These are phyloP conservation scores for Coleophora flavipennella DNA, from an alignment of 2,888 invertebrate genomes.

Conservation along the genomic window DNA sequence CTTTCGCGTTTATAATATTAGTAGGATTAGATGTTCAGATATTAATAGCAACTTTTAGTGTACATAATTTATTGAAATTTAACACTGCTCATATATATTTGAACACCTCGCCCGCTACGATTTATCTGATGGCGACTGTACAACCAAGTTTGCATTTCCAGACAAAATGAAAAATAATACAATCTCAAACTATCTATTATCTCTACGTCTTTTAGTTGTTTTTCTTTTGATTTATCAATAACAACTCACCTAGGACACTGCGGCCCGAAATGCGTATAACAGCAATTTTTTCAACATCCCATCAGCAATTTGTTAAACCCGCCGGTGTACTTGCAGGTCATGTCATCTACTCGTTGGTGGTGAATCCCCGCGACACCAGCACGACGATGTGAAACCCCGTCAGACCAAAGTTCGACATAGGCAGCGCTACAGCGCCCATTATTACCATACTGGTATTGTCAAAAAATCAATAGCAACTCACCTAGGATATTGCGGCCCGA, in stretches of 20 bases:
- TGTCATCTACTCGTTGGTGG: slow-evolving; percentile 99
- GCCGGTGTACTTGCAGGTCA: slow-evolving; percentile 98
- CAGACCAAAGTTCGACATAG: slow-evolving; percentile 97
- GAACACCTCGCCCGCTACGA: too few relatives aligned
- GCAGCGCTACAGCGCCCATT: slow-evolving; percentile 91
- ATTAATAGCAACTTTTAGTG: too few relatives aligned
- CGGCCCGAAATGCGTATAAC: slow-evolving; percentile 95
- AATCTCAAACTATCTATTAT: too few relatives aligned
- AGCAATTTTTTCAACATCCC: slow-evolving; percentile 96
- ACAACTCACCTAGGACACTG: slow-evolving; percentile 92
- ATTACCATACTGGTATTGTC: slow-evolving; percentile 80
- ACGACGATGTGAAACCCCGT: slow-evolving; percentile 99
- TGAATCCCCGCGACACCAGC: slow-evolving; percentile 94
- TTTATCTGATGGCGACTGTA: too few relatives aligned
- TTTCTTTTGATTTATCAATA: too few relatives aligned
- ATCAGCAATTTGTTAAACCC: slow-evolving; percentile 98
- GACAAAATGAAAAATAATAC: too few relatives aligned
- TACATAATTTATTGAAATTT: too few relatives aligned
- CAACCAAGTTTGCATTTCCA: too few relatives aligned
- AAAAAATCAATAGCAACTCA: slow-evolving; percentile 45
- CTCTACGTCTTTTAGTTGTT: too few relatives aligned
- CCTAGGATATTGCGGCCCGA: slow-evolving; percentile 98
- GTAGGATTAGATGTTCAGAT: too few relatives aligned
- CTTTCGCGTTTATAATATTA: too few relatives aligned
- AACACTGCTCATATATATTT: too few relatives aligned